Conservation (phyloP, 2,113 vertebrate species). For the Neogale vison region DNA sequence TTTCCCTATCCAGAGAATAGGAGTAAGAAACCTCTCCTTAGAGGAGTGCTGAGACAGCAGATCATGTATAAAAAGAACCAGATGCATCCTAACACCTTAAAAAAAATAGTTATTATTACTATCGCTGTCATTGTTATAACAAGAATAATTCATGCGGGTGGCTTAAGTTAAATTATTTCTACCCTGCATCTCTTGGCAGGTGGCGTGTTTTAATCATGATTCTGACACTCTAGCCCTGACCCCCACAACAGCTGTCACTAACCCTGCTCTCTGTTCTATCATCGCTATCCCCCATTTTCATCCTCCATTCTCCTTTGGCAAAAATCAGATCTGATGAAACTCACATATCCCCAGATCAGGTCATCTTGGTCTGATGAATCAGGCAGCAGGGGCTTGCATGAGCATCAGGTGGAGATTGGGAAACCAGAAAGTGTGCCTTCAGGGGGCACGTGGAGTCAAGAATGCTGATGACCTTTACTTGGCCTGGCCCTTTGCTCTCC, state of each 20-base stretch:
- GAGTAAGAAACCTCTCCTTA: background rate
- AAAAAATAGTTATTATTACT: background rate
- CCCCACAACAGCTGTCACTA: background rate
- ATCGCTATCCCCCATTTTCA: background rate
- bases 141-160: background rate
- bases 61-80: background rate
- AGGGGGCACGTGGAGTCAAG: background rate
- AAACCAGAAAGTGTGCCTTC: background rate
- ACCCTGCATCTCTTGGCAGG: background rate
- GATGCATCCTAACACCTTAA: background rate
- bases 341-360: background rate
- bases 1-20: background rate
- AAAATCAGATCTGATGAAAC: background rate
- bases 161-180: background rate
- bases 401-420: background rate
- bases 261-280: background rate
- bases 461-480: background rate
- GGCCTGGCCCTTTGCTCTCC: background rate
- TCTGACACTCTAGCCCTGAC: background rate
- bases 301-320: background rate
- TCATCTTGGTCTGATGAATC: background rate
- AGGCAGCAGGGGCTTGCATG: background rate
- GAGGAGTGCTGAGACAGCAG: background rate
- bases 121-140: background rate
- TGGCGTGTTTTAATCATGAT: background rate